A percentile compares a stretch with the other conserved stretches of the same genome.
Conservation (phyloP, 2,888 invertebrate species). For the Hoplodrina blanda region DNA sequence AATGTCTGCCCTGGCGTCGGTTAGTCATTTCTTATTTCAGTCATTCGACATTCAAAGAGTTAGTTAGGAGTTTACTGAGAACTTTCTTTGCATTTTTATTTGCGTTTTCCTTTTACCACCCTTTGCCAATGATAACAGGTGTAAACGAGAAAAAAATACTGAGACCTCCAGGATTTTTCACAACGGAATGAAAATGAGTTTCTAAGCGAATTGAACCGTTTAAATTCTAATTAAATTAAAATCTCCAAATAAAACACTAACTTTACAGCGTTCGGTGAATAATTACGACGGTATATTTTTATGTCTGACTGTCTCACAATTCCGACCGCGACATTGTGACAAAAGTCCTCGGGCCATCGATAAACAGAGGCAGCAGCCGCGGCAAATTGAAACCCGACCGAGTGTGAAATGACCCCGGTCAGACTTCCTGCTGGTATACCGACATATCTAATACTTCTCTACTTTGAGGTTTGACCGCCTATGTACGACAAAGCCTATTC, state of each 20-base stretch:
- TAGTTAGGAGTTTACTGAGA: constrained; percentile 24
- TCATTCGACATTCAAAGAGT: constrained; percentile 30
- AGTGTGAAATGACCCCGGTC: constrained; percentile 87
- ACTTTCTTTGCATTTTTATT: constrained; percentile 21
- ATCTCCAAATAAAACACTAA: neutral
- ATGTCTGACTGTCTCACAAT: constrained; percentile 26
- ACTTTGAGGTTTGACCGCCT: constrained; percentile 40
- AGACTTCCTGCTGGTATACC: constrained; percentile 83
- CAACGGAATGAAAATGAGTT: neutral
- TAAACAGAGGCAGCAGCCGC: constrained; percentile 82
- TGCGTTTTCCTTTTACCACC: constrained; percentile 9
- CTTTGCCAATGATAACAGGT: neutral
- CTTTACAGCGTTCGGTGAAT: too few species aligned
- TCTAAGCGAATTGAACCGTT: neutral
- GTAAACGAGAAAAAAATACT: neutral
- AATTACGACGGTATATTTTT: neutral
- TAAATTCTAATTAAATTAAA: neutral
- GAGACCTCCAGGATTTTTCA: neutral
- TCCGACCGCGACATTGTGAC: constrained; percentile 39
- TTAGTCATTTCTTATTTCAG: constrained; percentile 68
- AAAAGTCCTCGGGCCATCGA: constrained; percentile 73
- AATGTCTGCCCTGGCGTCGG: constrained; percentile 59
- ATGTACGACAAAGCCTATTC: neutral
- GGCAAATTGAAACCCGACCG: constrained; percentile 88
- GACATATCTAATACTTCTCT: constrained; percentile 64